Base-by-base conservation (phyloP, 2,888 invertebrate genomes). In the Eupeodes luniger region DNA sequence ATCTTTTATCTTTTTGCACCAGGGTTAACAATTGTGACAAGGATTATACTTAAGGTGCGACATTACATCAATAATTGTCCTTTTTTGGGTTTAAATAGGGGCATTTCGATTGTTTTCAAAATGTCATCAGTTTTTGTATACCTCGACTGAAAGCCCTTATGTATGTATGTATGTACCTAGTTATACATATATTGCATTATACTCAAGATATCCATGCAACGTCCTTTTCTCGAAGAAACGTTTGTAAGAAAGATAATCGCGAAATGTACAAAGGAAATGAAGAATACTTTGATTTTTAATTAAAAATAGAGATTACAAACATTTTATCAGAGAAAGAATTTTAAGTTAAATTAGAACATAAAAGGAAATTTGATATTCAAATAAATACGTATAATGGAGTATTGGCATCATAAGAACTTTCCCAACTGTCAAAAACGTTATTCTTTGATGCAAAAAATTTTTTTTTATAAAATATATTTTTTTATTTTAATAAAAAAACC, bases 11-110 rank as follows among this genome's bases (percentile, higher is more conserved):
- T 72, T 69, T 77, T 81, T 85, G 75, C 67, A 16, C 78, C 74
- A 64, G 81, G 82, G 85, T 84, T 70, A 81, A 74, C 90, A 92
- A 92, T 91, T 91, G 92, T 91, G 90, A 91, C 90, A 91, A 90
- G 89, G 90, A 88, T 89, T 87, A 89, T 82, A 86, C 82, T 87
- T 83, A 69, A 90, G 89, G 89, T 91, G 91, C 91, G 90, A 91
- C 86, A 85, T 85, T 85, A 85, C 85, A 85, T 85, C 81, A 85
- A 85, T 72, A 85, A 72, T 80, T 81, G 81, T 70, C 40, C 81
- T 77, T 81, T 85, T 81, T 70, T 85, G 70, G 40, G n/a, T 67
- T 59, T 47, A 19, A 12, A 55, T 36, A 27, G 62, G 49, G 57
- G 10, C 69, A 49, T 40, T 36, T 11, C 67, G 61, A 84, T 84